These are phyloP conservation scores for Amblyjoppa proteus DNA, from an alignment of 2,888 invertebrate species.

Conservation along the genomic window DNA sequence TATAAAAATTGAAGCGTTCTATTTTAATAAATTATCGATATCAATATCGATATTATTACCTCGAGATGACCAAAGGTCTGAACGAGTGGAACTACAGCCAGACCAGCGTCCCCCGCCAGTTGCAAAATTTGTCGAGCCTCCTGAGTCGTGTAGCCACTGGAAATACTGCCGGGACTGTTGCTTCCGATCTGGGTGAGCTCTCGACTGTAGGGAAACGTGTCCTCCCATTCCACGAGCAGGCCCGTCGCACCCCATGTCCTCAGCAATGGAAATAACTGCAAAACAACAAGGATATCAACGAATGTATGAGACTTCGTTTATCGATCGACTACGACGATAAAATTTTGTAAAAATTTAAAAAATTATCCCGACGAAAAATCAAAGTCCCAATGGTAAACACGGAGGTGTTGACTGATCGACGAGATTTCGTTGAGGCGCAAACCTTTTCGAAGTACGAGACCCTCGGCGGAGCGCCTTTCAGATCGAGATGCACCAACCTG, in stretches of 20 bases:
- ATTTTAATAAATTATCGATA: too few relatives aligned
- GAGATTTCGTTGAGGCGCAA: conserved; percentile 49
- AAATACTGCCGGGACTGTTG: conserved; percentile 78
- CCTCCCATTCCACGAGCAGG: conserved; percentile 94
- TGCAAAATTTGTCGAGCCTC: conserved; percentile 89
- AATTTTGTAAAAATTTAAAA: neutral
- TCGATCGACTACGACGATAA: neutral
- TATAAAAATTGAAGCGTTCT: too few relatives aligned
- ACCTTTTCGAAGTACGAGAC: conserved; percentile 87
- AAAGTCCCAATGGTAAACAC: conserved; percentile 29
- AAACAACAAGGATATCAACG: conserved; percentile 48
- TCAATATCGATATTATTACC: conserved; percentile 73
- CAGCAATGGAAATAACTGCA: conserved; percentile 88
- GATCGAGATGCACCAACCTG: conserved; percentile 90
- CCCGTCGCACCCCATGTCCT: conserved; percentile 92
- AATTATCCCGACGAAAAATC: neutral
- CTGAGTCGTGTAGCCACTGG: conserved; percentile 88
- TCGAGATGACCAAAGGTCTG: conserved; percentile 96
- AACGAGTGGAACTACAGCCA: conserved; percentile 92
- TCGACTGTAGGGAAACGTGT: conserved; percentile 93
- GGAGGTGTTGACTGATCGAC: neutral
- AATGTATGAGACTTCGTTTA: neutral
- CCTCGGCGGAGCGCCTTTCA: conserved; percentile 91
- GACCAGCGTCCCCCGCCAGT: conserved; percentile 88
- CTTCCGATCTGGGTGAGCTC: conserved; percentile 88